A percentile compares a stretch with the other conserved stretches of the same genome.
Conservation (phyloP, 2,797 vertebrate species). For the Myripristis jacobus region DNA sequence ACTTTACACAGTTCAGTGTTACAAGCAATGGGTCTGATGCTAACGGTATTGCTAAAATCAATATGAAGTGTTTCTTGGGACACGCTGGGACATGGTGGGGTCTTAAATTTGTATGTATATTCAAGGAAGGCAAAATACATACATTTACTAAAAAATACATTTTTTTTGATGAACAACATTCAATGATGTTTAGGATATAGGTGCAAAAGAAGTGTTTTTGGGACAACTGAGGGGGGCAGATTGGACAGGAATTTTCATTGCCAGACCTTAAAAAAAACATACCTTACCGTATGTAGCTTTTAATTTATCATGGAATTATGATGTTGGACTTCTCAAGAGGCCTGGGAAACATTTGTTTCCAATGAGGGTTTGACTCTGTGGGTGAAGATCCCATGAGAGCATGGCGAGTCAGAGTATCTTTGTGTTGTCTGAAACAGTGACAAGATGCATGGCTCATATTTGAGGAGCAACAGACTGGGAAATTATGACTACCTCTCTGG, state of each 20-base stretch:
- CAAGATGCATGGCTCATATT: conserved; percentile 27
- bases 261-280: neutral
- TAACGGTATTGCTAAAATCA: neutral
- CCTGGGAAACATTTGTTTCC: conserved; percentile 7
- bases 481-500: conserved; percentile 59
- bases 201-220: neutral
- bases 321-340: conserved; percentile 11
- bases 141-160: neutral
- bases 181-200: too few species aligned
- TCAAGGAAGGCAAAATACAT: neutral
- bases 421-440: conserved; percentile 36
- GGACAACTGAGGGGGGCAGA: neutral
- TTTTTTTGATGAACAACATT: too few species aligned
- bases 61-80: neutral
- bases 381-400: conserved; percentile 35
- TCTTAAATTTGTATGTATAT: neutral
- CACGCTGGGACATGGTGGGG: neutral
- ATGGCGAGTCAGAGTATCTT: conserved; percentile 44
- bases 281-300: neutral
- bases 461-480: conserved; percentile 38
- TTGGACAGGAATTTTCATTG: too few species aligned
- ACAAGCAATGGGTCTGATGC: neutral
- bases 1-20: conserved; percentile 49
- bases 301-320: neutral
- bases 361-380: conserved; percentile 13